A percentile compares a stretch with the other conserved stretches of the same genome.
Conservation (phyloP, 2,113 vertebrate species). For the Saimiri boliviensis region DNA sequence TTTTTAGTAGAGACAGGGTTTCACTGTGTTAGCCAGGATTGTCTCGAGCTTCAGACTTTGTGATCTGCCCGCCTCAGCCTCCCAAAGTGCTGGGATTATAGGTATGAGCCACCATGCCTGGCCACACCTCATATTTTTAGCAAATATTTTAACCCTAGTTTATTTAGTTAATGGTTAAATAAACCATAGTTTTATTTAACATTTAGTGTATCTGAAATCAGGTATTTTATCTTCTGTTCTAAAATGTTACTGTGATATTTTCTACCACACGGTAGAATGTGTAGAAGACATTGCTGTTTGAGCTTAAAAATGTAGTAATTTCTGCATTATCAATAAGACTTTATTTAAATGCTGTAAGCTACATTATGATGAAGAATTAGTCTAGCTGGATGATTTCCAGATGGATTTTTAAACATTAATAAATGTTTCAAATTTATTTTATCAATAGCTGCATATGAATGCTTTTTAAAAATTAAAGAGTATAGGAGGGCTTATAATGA, state of each 20-base stretch:
- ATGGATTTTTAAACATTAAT: conserved; percentile 1
- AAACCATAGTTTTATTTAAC: background rate
- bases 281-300: background rate
- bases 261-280: background rate
- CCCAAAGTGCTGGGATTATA: too few relatives aligned
- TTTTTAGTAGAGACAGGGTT: too few relatives aligned
- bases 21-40: too few relatives aligned
- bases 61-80: too few relatives aligned
- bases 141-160: conserved; percentile 21
- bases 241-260: background rate
- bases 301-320: conserved; percentile 31
- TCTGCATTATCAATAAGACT: background rate
- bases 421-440: conserved; percentile 39
- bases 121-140: background rate
- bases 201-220: background rate
- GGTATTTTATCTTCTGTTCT: background rate
- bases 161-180: too few relatives aligned
- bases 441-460: background rate
- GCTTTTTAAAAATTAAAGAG: conserved; percentile 25
- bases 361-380: background rate
- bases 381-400: conserved; percentile 15
- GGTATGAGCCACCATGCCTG: too few relatives aligned
- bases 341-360: conserved; percentile 20
- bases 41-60: too few relatives aligned
- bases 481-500: background rate